Evolutionary conservation across 2,113 vertebrate genomes (phyloP).

Genomic region (Apus apus): DNA sequence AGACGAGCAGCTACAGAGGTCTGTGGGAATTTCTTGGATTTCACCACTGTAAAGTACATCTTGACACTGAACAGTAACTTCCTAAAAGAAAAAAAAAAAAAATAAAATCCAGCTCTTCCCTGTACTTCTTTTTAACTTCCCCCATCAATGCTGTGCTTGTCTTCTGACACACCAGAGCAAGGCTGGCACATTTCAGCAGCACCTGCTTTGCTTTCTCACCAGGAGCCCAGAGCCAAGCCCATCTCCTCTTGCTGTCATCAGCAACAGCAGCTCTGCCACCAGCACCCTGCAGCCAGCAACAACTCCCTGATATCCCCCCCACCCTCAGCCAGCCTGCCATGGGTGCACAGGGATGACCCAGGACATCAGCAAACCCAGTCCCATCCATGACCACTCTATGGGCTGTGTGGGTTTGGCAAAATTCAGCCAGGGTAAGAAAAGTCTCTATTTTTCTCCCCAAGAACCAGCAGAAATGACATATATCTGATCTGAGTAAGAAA

Average conservation of each 20-base stretch:
- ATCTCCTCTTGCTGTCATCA: background rate
- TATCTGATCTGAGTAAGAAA: background rate
- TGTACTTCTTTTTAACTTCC: background rate
- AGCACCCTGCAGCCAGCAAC: no score
- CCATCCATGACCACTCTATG: rapidly evolving
- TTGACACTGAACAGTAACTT: background rate
- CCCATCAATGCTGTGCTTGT: background rate
- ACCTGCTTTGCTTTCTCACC: background rate
- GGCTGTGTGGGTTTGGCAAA: background rate
- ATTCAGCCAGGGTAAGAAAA: background rate
- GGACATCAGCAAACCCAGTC: background rate
- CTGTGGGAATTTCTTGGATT: background rate
- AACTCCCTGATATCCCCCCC: background rate
- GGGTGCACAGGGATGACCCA: no score
- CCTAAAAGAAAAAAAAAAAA: background rate
- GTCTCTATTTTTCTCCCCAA: background rate
- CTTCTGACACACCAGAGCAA: background rate
- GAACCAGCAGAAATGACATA: background rate
- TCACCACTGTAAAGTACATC: background rate
- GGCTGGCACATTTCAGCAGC: background rate
- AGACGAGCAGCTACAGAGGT: background rate
- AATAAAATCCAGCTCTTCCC: background rate
- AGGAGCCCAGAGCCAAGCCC: background rate
- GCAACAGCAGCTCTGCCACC: background rate
- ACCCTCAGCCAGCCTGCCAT: background rate